These are phyloP conservation scores for Lymantria dispar DNA, from an alignment of 2,888 invertebrate genomes.

Conservation along the genomic window DNA sequence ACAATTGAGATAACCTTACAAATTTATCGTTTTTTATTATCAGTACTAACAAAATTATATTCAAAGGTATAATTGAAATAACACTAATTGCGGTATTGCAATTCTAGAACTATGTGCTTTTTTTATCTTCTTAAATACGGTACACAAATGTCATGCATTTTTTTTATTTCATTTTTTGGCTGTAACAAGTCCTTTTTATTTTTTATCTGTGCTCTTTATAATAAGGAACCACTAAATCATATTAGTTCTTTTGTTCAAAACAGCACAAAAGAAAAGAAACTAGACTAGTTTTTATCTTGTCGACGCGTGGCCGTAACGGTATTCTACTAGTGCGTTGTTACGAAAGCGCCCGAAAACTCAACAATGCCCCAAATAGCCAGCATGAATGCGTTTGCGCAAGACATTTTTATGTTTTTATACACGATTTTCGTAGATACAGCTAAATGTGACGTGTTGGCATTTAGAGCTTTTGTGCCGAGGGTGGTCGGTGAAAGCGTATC, in stretches of 20 bases:
- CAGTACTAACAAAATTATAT: background rate
- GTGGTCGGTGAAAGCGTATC: constrained; percentile 73
- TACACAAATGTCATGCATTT: background rate
- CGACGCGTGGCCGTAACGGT: constrained; percentile 68
- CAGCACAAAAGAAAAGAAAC: constrained; percentile 65
- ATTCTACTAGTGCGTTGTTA: constrained; percentile 47
- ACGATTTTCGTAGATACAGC: constrained; percentile 64
- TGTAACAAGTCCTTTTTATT: constrained; percentile 20
- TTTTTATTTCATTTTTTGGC: background rate
- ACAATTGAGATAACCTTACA: constrained; percentile 41
- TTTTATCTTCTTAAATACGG: background rate
- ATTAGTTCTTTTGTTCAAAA: constrained; percentile 60
- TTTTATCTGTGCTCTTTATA: constrained; percentile 36
- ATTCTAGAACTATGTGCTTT: background rate
- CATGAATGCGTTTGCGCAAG: constrained; percentile 74
- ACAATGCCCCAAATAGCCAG: constrained; percentile 64
- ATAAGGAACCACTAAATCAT: constrained; percentile 69
- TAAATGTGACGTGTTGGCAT: constrained; percentile 55
- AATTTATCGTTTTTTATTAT: background rate
- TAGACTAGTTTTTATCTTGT: constrained; percentile 64
- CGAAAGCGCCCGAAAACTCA: constrained; percentile 58
- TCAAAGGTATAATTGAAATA: background rate
- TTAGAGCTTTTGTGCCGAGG: constrained; percentile 54
- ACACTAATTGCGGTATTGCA: background rate
- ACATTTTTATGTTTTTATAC: constrained; percentile 60